Percentiles rank a stretch among this genome's conserved stretches.
Conservation (phyloP, 1,140 invertebrate genomes). For the Caerostris extrusa region DNA sequence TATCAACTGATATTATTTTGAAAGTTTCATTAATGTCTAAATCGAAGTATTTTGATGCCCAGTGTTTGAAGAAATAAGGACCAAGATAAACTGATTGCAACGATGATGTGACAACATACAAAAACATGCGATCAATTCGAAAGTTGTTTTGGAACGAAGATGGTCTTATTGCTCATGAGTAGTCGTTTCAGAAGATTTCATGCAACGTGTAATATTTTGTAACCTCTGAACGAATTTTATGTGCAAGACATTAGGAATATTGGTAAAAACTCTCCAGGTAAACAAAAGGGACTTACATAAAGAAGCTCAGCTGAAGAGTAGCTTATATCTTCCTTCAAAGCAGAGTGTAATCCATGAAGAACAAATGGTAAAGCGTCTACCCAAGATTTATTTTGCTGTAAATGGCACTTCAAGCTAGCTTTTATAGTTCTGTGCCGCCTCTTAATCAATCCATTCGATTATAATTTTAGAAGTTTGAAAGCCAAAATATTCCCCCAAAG, state of each 20-base stretch:
- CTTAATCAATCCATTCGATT: background rate
- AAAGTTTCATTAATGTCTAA: background rate
- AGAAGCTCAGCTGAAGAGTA: background rate
- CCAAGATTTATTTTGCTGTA: constrained; percentile 5
- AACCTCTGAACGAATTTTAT: background rate
- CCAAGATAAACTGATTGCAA: background rate
- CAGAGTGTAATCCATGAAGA: background rate
- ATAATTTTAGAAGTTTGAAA: too few relatives aligned
- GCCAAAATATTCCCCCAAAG: too few relatives aligned
- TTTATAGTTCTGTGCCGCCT: background rate
- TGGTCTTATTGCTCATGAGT: background rate
- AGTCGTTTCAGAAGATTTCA: constrained; percentile 16
- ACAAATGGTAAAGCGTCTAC: background rate
- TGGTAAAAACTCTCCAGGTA: background rate
- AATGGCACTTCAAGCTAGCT: background rate
- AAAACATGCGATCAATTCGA: background rate
- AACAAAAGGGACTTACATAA: background rate
- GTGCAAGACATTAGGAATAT: background rate
- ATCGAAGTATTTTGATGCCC: background rate
- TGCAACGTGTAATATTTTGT: background rate
- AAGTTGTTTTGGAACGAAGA: too few relatives aligned
- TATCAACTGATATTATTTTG: background rate
- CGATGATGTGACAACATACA: background rate
- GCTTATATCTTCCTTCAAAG: background rate
- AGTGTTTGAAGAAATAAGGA: background rate